A percentile compares a stretch with the other conserved stretches of the same genome.
Conservation (phyloP, 1,140 invertebrate species). For the Megalopta genalis region DNA sequence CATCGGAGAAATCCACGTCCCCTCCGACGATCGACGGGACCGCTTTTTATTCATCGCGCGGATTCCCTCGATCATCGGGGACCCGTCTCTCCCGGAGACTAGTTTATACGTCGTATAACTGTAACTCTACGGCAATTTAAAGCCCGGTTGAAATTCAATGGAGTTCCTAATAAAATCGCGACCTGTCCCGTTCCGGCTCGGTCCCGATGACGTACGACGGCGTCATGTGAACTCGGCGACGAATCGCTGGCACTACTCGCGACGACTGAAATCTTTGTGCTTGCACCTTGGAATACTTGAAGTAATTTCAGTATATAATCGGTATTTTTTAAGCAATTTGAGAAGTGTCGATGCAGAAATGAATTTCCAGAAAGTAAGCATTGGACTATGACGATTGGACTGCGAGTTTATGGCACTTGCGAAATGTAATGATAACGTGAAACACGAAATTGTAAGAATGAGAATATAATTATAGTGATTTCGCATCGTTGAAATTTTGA, state of each 20-base stretch:
- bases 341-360: too few relatives aligned
- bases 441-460: too few relatives aligned
- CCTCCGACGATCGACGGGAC: conserved; percentile 3
- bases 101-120: conserved; percentile 44
- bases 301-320: too few relatives aligned
- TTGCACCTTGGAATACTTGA: too few relatives aligned
- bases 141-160: conserved; percentile 40
- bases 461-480: too few relatives aligned
- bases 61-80: conserved; percentile 23
- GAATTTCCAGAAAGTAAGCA: too few relatives aligned
- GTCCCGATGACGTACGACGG: not conserved
- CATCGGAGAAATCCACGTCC: conserved; percentile 33
- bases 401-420: too few relatives aligned
- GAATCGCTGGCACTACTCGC: not conserved
- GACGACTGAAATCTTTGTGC: too few relatives aligned
- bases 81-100: not conserved
- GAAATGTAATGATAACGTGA: too few relatives aligned
- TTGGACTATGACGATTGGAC: too few relatives aligned
- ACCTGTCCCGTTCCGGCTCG: not conserved
- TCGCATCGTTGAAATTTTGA: too few relatives aligned
- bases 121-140: conserved; percentile 17
- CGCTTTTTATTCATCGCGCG: conserved; percentile 44
- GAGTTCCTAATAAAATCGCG: conserved; percentile 26
- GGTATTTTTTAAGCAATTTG: too few relatives aligned
- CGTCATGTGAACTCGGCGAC: not conserved